phyloP scores from a whole-genome alignment of 2,797 vertebrate genomes.

The Knipowitschia caucasica region DNA sequence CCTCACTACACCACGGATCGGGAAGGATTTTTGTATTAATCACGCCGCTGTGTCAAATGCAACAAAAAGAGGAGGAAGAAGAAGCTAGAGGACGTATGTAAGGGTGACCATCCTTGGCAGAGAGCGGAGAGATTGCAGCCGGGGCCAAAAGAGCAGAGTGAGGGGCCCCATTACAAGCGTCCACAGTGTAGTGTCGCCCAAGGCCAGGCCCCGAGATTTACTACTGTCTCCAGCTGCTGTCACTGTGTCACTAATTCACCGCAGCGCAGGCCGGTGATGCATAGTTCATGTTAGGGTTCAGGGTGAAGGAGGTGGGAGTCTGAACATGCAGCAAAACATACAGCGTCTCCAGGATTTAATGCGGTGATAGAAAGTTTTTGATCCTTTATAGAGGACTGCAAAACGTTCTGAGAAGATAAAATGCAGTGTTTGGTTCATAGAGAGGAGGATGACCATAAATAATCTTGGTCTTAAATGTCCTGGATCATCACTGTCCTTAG shows the following conservation, averaged over 20 bases:
- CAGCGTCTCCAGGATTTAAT: conserved; percentile 3
- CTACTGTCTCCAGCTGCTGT: conserved; percentile 53
- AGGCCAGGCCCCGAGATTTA: conserved; percentile 67
- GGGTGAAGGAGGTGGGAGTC: background rate
- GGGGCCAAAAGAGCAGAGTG: conserved; percentile 48
- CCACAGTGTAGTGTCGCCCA: conserved; percentile 67
- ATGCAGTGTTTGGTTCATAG: no score
- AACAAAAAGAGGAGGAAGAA: conserved; percentile 43
- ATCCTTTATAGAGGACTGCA: no score
- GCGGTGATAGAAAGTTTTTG: background rate
- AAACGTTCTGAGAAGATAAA: no score
- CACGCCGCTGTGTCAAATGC: conserved; percentile 60
- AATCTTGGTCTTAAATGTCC: no score
- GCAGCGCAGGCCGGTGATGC: conserved; percentile 41
- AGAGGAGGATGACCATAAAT: no score
- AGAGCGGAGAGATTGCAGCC: conserved; percentile 13
- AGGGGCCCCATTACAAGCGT: conserved; percentile 66
- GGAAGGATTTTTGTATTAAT: conserved; percentile 73
- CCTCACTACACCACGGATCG: conserved; percentile 59
- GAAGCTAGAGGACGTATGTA: conserved; percentile 59
- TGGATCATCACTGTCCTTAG: no score
- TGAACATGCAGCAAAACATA: background rate
- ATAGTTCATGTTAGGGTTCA: conserved; percentile 35
- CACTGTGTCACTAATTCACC: conserved; percentile 62
- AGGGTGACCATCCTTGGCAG: conserved; percentile 53